phyloP scores from a whole-genome alignment of 1,140 invertebrate species.

The Hestina assimilis region DNA sequence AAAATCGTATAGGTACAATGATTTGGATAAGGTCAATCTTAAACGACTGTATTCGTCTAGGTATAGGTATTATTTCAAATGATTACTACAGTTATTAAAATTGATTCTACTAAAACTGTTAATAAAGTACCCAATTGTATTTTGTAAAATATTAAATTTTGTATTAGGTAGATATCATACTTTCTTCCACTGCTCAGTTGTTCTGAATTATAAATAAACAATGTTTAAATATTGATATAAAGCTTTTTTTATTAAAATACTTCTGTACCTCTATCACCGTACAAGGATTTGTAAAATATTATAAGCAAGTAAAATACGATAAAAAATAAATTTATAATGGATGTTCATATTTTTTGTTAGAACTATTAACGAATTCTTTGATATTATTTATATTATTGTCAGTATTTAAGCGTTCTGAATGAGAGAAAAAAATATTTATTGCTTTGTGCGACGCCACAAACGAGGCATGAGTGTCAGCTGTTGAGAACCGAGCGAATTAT shows the following conservation, averaged over 20 bases:
- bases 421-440: slow-evolving; percentile 5
- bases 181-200: no score
- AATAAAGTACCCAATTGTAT: no score
- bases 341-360: neutral
- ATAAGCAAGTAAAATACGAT: neutral
- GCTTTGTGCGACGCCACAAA: neutral
- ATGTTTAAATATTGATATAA: no score
- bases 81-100: no score
- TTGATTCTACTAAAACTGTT: no score
- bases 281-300: slow-evolving; percentile 8
- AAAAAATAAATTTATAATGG: neutral
- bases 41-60: no score
- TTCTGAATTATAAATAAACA: no score
- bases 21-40: no score
- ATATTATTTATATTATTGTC: slow-evolving; percentile 8
- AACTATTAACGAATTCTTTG: slow-evolving; percentile 12
- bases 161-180: no score
- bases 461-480: slow-evolving; percentile 3
- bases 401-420: neutral
- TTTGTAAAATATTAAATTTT: no score
- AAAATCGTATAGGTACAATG: no score
- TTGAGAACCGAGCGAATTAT: slow-evolving; percentile 7
- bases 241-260: neutral
- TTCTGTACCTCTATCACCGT: neutral
- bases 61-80: no score